Evolutionary conservation across 2,113 vertebrate genomes (phyloP).

Genomic region (Phoxinus phoxinus): DNA sequence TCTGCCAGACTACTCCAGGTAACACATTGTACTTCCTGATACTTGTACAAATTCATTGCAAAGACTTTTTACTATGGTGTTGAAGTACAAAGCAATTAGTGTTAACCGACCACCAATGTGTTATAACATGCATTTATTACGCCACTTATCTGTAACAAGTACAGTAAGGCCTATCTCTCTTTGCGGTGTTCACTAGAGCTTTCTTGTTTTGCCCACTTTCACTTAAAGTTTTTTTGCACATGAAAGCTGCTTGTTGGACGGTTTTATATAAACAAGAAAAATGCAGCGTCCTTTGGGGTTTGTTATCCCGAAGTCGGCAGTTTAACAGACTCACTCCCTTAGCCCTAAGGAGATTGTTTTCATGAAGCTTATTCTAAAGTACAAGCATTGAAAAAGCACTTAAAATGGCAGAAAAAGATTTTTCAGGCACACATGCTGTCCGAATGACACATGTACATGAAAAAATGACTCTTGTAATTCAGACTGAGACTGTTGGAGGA

Average conservation of each 20-base stretch:
- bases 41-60: not conserved
- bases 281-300: not conserved
- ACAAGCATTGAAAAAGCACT: constrained; percentile 6
- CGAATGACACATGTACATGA: too few relatives aligned
- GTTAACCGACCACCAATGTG: not conserved
- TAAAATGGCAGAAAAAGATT: not conserved
- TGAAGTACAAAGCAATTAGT: not conserved
- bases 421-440: not conserved
- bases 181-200: not conserved
- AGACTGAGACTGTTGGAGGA: too few relatives aligned
- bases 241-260: constrained; percentile 23
- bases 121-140: not conserved
- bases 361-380: not conserved
- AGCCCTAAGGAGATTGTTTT: constrained; percentile 7
- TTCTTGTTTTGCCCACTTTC: not conserved
- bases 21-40: constrained; percentile 5
- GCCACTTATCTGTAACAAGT: not conserved
- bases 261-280: constrained; percentile 27
- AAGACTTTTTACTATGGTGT: not conserved
- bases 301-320: constrained; percentile 25
- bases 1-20: constrained; percentile 81
- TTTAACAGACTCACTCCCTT: not conserved
- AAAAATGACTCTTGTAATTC: too few relatives aligned
- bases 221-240: not conserved
- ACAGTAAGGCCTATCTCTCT: not conserved